Conservation (phyloP, 2,888 invertebrate species). For the Minunthozetes semirufus region DNA sequence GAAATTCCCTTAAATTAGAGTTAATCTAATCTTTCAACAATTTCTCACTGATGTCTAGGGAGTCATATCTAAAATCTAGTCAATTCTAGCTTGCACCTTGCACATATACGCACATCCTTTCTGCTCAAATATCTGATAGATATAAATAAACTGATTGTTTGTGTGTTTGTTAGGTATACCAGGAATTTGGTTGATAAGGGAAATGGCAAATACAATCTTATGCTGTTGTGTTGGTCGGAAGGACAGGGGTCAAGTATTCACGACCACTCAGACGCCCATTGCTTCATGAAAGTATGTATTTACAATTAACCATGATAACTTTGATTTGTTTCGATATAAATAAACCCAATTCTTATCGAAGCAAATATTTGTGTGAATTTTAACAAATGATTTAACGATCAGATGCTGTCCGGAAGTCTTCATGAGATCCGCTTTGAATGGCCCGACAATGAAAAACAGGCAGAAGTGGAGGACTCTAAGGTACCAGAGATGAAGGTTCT, state of each 20-base stretch:
- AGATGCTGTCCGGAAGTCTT: constrained; percentile 68
- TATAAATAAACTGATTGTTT: no score
- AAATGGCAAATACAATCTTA: constrained; percentile 93
- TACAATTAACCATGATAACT: no score
- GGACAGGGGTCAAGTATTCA: constrained; percentile 91
- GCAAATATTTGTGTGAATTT: no score
- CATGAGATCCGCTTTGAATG: constrained; percentile 76
- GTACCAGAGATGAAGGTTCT: constrained; percentile 58
- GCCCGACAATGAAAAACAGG: constrained; percentile 55
- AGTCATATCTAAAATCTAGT: no score
- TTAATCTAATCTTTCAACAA: no score
- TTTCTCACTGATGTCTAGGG: no score
- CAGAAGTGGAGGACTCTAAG: constrained; percentile 55
- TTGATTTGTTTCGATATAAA: no score
- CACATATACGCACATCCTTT: no score
- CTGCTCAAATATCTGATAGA: no score
- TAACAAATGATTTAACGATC: constrained; percentile 26
- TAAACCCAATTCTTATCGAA: no score
- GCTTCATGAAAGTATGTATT: constrained; percentile 92
- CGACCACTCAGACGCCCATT: constrained; percentile 91
- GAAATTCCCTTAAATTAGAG: no score
- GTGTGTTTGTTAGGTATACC: constrained; percentile 72
- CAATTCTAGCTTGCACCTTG: no score
- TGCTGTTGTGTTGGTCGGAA: constrained; percentile 97
- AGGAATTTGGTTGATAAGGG: constrained; percentile 91